These are phyloP conservation scores for Synergus japonicus DNA, from an alignment of 2,888 invertebrate genomes.

Conservation along the genomic window DNA sequence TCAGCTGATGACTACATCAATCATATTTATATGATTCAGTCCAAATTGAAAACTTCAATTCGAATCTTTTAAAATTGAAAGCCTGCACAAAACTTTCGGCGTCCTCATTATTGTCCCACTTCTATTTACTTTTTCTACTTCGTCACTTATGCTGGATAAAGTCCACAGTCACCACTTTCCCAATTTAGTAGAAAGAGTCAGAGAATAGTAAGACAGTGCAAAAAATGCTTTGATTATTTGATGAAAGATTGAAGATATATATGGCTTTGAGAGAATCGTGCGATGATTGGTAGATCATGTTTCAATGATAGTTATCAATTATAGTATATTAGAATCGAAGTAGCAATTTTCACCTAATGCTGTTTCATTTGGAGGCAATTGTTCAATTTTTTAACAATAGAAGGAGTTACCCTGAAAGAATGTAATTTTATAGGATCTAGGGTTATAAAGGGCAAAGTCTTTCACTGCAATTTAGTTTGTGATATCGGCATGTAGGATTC, in stretches of 20 bases:
- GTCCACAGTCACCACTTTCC: not conserved
- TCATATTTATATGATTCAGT: no score
- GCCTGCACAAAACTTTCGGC: not conserved
- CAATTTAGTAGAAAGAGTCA: not conserved
- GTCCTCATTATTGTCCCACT: not conserved
- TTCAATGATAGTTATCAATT: not conserved
- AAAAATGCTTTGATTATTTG: not conserved
- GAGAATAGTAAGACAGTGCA: not conserved
- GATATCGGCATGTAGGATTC: not conserved
- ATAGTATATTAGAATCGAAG: not conserved
- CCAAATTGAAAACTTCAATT: no score
- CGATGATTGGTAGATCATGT: not conserved
- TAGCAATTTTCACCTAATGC: not conserved
- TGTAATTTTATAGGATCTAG: not conserved
- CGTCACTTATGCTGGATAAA: no score
- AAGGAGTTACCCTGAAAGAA: not conserved
- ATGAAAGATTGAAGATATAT: not conserved
- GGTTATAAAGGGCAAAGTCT: not conserved
- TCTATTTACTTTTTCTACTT: not conserved
- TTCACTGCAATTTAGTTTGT: not conserved
- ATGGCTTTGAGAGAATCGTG: not conserved
- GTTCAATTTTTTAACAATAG: not conserved
- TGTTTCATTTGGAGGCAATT: not conserved
- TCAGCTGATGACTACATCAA: no score
- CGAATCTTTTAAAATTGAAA: no score